Evolutionary conservation across 2,113 vertebrate genomes (phyloP), one percentile per base, ranked within the genome.

Genomic region (Clinocottus analis): DNA sequence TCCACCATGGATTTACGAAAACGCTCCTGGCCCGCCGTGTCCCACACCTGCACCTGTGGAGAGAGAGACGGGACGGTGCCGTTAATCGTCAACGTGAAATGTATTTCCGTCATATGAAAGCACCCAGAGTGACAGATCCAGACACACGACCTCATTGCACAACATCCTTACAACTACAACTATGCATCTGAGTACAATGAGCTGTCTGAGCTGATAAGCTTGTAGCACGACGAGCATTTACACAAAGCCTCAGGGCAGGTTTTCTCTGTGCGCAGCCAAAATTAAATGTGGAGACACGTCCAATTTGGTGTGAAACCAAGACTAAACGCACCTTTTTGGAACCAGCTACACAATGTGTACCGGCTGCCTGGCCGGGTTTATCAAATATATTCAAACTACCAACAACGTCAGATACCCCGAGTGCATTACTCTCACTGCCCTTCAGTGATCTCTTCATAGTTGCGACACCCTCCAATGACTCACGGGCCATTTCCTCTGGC

Each of bases 1-100:
- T 98, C 96, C 8, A 99, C 97, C 97, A 99, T 98, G 91, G 97
- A 98, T 91, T 97, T 97, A 19, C 98, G 96, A 87, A 99, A 98
- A 63, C 98, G 94, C 85, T 99, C 98, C 93, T 99, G 98, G 2
- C 97, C 97, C 0, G 98, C 97, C 0, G 97, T 99, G 93, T 99
- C 98, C 98, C 98, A 99, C 21, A 99, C 97, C 65, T 99, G 98
- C 71, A 99, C 97, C 98, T 99, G 90, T 45, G 61, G 37, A 75
- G 45, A 60, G 1, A 81, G 11, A 53, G 31, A 8, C 16, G 19
- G 39, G 17, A 43, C 12, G 37, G 49, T 41, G 35, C 72, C 63
- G 55, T 56, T 25, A 0, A 51, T 69, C 63, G 55, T 56, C 23
- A 0, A 51, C 21, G 19, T 33, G 7, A 29, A 43, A 55, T 37